Conservation (phyloP, 2,113 vertebrate species). For the Oriolus oriolus region DNA sequence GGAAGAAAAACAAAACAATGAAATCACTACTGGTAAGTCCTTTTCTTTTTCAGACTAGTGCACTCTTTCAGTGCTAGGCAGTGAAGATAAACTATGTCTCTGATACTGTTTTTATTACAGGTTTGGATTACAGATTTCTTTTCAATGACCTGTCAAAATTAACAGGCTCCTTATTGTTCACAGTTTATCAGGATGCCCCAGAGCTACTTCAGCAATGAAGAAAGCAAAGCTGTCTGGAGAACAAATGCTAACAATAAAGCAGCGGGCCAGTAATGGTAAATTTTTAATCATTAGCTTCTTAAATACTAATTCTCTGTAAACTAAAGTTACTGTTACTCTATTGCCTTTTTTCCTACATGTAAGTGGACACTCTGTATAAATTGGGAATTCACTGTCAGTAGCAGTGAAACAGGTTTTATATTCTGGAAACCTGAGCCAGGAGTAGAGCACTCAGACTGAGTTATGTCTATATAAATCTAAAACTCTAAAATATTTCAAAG, state of each 20-base stretch:
- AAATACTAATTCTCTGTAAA: not conserved
- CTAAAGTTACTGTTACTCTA: not conserved
- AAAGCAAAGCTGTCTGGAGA: slow-evolving; percentile 96
- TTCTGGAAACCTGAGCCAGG: not conserved
- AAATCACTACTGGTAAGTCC: slow-evolving; percentile 16
- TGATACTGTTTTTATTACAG: not conserved
- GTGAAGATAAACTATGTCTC: not conserved
- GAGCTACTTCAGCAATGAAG: slow-evolving; percentile 98
- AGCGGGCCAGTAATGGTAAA: slow-evolving; percentile 91
- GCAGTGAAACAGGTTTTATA: not conserved
- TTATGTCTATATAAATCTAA: not conserved
- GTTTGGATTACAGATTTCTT: slow-evolving; percentile 23
- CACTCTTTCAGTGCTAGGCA: not conserved
- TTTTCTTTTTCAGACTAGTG: not conserved
- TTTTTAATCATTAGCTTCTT: not conserved
- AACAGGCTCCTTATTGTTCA: slow-evolving; percentile 36
- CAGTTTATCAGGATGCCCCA: slow-evolving; percentile 96
- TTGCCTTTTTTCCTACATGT: not conserved
- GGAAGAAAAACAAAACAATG: not conserved
- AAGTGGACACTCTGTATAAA: not conserved
- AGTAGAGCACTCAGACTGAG: not conserved
- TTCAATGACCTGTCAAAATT: slow-evolving; percentile 21
- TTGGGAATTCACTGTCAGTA: not conserved
- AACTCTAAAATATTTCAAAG: not conserved
- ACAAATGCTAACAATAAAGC: slow-evolving; percentile 98